A percentile compares a stretch with the other conserved stretches of the same genome.
Conservation (phyloP, 2,113 vertebrate genomes). For the Diphyllodes magnificus region DNA sequence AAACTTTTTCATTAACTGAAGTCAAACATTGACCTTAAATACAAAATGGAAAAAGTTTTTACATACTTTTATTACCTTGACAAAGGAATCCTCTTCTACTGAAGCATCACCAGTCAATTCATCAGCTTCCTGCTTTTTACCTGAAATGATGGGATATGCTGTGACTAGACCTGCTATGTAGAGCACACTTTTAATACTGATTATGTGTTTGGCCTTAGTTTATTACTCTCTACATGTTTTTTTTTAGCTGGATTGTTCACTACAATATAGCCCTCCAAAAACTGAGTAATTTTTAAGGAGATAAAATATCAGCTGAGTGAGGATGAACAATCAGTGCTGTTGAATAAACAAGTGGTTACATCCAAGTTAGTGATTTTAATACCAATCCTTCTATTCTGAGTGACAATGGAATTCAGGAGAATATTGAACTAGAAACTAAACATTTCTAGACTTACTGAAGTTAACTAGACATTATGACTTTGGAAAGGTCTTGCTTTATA, state of each 20-base stretch:
- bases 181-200: neutral
- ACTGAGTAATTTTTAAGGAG: neutral
- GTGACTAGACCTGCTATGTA: neutral
- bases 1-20: neutral
- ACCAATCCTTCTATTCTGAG: neutral
- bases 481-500: neutral
- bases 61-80: constrained; percentile 80
- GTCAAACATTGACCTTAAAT: neutral
- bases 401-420: neutral
- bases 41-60: neutral
- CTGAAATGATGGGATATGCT: constrained; percentile 65
- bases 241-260: neutral
- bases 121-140: constrained; percentile 86
- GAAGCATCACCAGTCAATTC: constrained; percentile 80
- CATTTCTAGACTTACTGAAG: neutral
- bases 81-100: constrained; percentile 83
- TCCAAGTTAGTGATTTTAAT: neutral
- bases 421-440: neutral
- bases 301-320: neutral
- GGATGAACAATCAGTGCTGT: neutral
- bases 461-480: neutral
- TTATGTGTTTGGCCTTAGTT: neutral
- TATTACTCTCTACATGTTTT: neutral
- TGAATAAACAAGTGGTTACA: neutral
- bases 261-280: neutral